Percentiles rank a stretch among this genome's conserved stretches.
Evolutionary conservation across 2,113 vertebrate genomes (phyloP).

Genomic region (Otis tarda): DNA sequence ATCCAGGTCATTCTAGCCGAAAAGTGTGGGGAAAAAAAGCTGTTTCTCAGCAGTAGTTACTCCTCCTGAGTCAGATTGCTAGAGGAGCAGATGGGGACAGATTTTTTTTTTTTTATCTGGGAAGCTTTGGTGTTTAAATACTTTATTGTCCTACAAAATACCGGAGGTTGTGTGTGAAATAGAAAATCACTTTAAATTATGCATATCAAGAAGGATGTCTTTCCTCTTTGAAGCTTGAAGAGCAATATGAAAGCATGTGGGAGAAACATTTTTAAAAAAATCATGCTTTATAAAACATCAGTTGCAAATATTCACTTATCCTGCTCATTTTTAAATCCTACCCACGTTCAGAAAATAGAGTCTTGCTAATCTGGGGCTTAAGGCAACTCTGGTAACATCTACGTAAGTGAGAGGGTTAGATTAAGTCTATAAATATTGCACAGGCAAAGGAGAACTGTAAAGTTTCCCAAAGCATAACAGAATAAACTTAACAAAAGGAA

Average conservation of each 20-base stretch:
- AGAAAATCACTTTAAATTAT: constrained; percentile 42
- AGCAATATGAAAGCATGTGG: neutral
- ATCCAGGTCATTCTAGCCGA: neutral
- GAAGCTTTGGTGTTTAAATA: neutral
- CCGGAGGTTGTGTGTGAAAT: neutral
- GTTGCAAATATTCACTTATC: constrained; percentile 36
- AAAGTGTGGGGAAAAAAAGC: neutral
- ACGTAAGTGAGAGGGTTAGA: neutral
- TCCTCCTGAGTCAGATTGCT: neutral
- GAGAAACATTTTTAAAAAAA: constrained; percentile 5
- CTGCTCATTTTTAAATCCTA: constrained; percentile 24
- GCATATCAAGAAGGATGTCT: constrained; percentile 10
- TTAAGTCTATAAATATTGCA: constrained; percentile 40
- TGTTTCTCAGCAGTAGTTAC: neutral
- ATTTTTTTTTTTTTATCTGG: neutral
- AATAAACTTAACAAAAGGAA: neutral
- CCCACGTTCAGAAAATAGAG: neutral
- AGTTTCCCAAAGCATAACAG: neutral
- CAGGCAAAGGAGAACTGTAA: neutral
- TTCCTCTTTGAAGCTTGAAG: constrained; percentile 17
- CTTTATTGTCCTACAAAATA: constrained; percentile 11
- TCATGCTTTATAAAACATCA: constrained; percentile 43
- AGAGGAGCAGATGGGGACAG: neutral
- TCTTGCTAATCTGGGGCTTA: constrained; percentile 35
- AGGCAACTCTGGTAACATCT: neutral